Base-by-base conservation (phyloP, 1,140 invertebrate genomes). In the Cydia amplana region DNA sequence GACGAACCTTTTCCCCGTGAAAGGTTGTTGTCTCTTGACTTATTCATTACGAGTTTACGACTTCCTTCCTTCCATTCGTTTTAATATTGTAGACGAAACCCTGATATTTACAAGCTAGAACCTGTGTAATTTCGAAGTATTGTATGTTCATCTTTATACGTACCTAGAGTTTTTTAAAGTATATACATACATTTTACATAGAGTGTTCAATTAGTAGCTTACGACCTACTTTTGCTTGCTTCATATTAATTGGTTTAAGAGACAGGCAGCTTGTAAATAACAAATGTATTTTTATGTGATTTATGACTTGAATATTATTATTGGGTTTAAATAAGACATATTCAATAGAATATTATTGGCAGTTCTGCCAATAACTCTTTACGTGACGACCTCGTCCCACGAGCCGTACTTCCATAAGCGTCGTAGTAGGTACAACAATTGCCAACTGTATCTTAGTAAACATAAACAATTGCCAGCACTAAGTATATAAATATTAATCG, bases 391-490 rank as follows among this genome's bases (percentile, higher is more conserved):
- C 23, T 60, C 18, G 0, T n/a, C n/a, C 55, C 55, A 23, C 20
- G 18, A 1, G 55, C 9, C 55, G 7, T 6, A 9, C 55, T 23
- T 23, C 2, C 20, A 12, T 20, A 23, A 60, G 20, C 20, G 16
- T 20, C 55, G 1, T 20, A 23, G 20, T 60, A 60, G 49, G 16
- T 51, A 51, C 16, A n/a, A 5, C 20, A 23, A 4, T 40, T 55
- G n/a, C 51, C 51, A 55, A 55, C 51, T 55, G 51, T 55, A n/a
- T n/a, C 4, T 60, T 10, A 23, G 55, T 60, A 60, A 60, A 60
- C 20, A 60, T 60, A 23, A 23, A 23, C 20, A 60, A 10, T 23
- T 60, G 55, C 55, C 55, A 55, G 4, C 51, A 60, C 12, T 23
- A 60, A 4, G 20, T 23, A 60, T 10, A 20, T 60, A 23, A 10